Evolutionary conservation across 1,140 invertebrate species (phyloP), one percentile per base, ranked within the genome.

Genomic region (Heliconius hewitsoni): DNA sequence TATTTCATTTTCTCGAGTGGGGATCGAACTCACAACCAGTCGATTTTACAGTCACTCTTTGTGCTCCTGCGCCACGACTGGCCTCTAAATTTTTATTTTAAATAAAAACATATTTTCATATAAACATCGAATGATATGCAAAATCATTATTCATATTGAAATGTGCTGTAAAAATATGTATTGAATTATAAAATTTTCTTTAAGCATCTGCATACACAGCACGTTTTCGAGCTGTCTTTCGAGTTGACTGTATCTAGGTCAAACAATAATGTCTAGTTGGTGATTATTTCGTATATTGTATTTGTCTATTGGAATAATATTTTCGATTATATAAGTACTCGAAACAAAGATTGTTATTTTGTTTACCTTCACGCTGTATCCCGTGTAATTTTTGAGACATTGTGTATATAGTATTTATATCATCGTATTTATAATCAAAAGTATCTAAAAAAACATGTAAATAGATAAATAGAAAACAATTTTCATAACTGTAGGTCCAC

Each of bases 391-490:
- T 1, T 30, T 30, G 2, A 30, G 30, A 30, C 30, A 30, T 2
- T 30, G 1, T 30, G 30, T 30, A 1, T 30, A 1, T 2, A 1
- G 2, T 2, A 1, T 30, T 30, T 2, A 1, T 2, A 2, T 30
- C 2, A 2, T 23, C 23, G 23, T 23, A 23, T 23, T 23, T 23
- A 23, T 23, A 23, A 0, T 0, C 23, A 23, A 23, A 23, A 23
- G 23, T 23, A 23, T 23, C 23, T 23, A 23, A 23, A 23, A 23
- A 23, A 23, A 23, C 1, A 23, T 23, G 23, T 23, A 23, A 23
- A 23, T 23, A 23, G 23, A 23, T 0, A 0, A 23, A 23, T 23
- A 23, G 1, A 30, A 1, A 30, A 2, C 34, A 37, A 6, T 6
- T 37, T 37, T 37, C 34, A 37, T 37, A 37, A 34, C 4, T 34